Conservation (phyloP, 2,888 invertebrate species). For the Anoplius nigerrimus region DNA sequence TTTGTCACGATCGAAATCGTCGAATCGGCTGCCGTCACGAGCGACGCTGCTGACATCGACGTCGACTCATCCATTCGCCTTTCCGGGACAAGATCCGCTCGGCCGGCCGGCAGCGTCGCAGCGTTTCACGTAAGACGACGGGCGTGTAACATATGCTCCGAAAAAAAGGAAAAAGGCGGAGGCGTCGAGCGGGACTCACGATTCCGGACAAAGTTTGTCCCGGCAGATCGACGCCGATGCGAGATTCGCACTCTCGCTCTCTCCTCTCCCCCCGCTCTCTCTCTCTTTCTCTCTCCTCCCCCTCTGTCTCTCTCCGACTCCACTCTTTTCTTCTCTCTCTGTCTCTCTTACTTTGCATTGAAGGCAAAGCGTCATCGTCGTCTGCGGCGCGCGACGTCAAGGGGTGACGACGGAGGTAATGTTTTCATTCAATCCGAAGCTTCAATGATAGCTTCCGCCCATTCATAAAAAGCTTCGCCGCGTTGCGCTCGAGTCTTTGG, state of each 20-base stretch:
- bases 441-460: conserved; percentile 75
- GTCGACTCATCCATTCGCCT: no score
- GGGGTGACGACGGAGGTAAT: conserved; percentile 61
- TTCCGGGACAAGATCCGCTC: no score
- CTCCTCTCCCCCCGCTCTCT: not conserved
- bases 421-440: conserved; percentile 75
- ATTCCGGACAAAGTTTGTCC: not conserved
- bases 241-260: not conserved
- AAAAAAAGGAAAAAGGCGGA: not conserved
- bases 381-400: conserved; percentile 33
- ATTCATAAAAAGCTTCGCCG: conserved; percentile 73
- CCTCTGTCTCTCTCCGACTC: not conserved
- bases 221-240: no score
- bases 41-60: no score
- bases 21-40: no score
- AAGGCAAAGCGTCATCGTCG: conserved; percentile 42
- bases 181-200: not conserved
- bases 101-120: no score
- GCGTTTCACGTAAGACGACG: no score
- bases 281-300: not conserved
- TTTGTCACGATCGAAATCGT: no score
- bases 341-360: not conserved
- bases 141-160: not conserved
- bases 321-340: not conserved
- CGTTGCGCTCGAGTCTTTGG: conserved; percentile 53